These are phyloP conservation scores for Coenonympha glycerion DNA, from an alignment of 2,888 invertebrate genomes.

Conservation along the genomic window DNA sequence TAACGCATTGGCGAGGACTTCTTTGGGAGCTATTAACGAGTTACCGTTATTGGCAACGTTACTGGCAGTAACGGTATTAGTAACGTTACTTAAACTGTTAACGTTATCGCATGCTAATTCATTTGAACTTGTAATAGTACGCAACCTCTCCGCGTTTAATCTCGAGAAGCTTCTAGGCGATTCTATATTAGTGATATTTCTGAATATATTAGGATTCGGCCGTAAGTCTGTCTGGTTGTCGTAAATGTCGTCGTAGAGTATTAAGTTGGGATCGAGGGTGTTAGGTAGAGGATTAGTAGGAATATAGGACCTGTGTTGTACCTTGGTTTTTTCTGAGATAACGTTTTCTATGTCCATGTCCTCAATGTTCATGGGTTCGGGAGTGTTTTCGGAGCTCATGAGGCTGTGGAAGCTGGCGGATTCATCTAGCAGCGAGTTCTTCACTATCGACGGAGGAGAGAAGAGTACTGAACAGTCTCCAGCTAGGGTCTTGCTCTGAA, in stretches of 20 bases:
- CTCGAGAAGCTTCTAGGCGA: conserved; percentile 60
- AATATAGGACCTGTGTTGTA: conserved; percentile 71
- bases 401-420: conserved; percentile 78
- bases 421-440: conserved; percentile 83
- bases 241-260: conserved; percentile 38
- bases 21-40: conserved; percentile 62
- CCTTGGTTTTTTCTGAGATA: conserved; percentile 66
- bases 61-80: conserved; percentile 9
- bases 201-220: conserved; percentile 41
- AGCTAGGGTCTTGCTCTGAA: conserved; percentile 89
- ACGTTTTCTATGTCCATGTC: conserved; percentile 58
- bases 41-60: conserved; percentile 26
- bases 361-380: conserved; percentile 51
- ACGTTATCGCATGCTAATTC: conserved; percentile 50
- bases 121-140: conserved; percentile 53
- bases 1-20: conserved; percentile 62
- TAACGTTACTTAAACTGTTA: not conserved
- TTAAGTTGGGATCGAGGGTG: conserved; percentile 34
- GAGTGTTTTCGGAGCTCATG: conserved; percentile 61
- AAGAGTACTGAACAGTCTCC: conserved; percentile 86
- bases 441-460: conserved; percentile 91
- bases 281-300: conserved; percentile 67
- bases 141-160: conserved; percentile 62
- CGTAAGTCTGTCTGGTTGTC: conserved; percentile 25
- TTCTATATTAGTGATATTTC: conserved; percentile 59